Base-by-base conservation (phyloP, 2,888 invertebrate species). In the Macaria notata region DNA sequence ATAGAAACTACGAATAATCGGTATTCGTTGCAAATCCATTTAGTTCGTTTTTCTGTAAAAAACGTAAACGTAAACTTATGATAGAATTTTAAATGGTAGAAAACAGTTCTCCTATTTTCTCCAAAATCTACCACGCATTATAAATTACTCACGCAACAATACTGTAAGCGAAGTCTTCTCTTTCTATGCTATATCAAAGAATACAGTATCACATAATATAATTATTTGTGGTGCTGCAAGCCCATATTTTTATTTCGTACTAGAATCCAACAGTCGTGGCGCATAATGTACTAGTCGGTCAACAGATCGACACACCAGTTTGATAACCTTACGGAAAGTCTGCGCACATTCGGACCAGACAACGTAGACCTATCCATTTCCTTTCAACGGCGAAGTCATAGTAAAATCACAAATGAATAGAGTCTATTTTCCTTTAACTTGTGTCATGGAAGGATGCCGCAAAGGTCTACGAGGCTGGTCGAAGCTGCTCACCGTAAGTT, bases 161-260 rank as follows among this genome's bases (percentile, higher is more conserved):
- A n/a, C n/a, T n/a, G n/a, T n/a, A n/a, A n/a, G n/a, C n/a, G n/a
- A n/a, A n/a, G n/a, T n/a, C n/a, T n/a, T n/a, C n/a, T n/a, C n/a
- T 19, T 19, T 19, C 19, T 19, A 19, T 1, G 19, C 19, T 19
- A 19, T 19, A 19, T 19, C 19, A 19, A 2, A 19, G 19, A n/a
- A n/a, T n/a, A n/a, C n/a, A n/a, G n/a, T n/a, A 36, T 36, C 7
- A 36, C 36, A 36, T 36, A 5, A 36, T 7, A 7, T 36, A 36
- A 7, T 7, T 36, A 38, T 38, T 19, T 19, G 19, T 36, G 33
- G 33, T 4, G 7, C 33, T 6, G 33, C 33, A 36, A 36, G 7
- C 33, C 83, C 44, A 82, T 86, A 85, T 86, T 86, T 86, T 86
- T 84, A 84, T 85, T 81, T 76, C 80, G 75, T 83, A 60, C 58